A percentile compares a stretch with the other conserved stretches of the same genome.
Evolutionary conservation across 2,888 invertebrate species (phyloP).

Genomic region (Machimus atricapillus): DNA sequence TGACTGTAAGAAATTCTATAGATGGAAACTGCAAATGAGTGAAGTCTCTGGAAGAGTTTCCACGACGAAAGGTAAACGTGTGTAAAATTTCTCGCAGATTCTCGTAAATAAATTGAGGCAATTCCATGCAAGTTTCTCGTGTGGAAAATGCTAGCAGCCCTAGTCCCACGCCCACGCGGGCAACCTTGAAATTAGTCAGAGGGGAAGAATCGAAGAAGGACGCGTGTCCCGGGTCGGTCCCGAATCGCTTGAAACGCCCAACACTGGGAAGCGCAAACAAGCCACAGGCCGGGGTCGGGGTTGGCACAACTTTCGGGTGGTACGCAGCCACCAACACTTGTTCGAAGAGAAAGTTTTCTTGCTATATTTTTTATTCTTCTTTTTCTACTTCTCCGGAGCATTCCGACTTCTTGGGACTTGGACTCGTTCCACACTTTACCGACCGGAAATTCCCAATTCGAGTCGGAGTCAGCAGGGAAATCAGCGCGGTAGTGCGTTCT

Average conservation of each 20-base stretch:
- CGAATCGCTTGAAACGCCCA: not conserved
- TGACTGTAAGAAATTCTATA: not conserved
- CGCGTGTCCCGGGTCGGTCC: not conserved
- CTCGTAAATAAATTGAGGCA: not conserved
- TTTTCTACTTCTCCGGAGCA: not conserved
- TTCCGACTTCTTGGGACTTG: constrained; percentile 5
- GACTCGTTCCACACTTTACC: constrained; percentile 11
- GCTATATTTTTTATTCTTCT: not conserved
- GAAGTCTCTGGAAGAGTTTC: not conserved
- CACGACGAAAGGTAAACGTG: not conserved
- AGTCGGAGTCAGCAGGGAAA: constrained; percentile 7
- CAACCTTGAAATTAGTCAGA: not conserved
- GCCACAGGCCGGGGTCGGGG: not conserved
- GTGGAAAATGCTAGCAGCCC: not conserved
- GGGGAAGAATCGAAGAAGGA: not conserved
- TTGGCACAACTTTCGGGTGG: not conserved
- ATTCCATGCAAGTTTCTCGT: not conserved
- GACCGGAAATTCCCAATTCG: constrained; percentile 3
- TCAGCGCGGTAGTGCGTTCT: constrained; percentile 4
- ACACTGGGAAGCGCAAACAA: not conserved
- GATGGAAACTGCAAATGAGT: not conserved
- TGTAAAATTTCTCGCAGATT: not conserved
- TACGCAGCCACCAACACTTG: constrained; percentile 31
- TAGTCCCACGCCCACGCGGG: not conserved
- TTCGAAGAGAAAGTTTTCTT: not conserved